Evolutionary conservation across 2,888 invertebrate species (phyloP).

Genomic region (Eupithecia pulchellata): DNA sequence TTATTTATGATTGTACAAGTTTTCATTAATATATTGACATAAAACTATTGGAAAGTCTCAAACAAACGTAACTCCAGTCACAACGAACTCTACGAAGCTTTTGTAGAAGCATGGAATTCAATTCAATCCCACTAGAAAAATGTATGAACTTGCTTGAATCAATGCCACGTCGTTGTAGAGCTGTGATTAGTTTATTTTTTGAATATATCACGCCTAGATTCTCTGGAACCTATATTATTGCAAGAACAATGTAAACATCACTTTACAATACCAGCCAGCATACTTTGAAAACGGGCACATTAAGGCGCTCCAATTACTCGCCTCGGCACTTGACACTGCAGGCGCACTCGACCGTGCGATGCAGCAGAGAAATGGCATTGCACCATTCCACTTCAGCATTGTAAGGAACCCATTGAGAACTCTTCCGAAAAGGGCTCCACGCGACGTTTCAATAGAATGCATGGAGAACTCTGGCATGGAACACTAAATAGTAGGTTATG

Average conservation of each 20-base stretch:
- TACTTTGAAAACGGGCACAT: conserved; percentile 31
- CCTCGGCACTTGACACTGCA: conserved; percentile 48
- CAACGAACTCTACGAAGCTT: too few species aligned
- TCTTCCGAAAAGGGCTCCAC: conserved; percentile 30
- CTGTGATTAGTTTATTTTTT: too few species aligned
- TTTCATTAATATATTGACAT: too few species aligned
- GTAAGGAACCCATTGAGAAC: conserved; percentile 37
- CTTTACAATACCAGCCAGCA: conserved; percentile 21
- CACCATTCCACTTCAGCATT: conserved; percentile 31
- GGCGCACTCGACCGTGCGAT: conserved; percentile 39
- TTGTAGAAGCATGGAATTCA: too few species aligned
- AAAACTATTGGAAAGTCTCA: too few species aligned
- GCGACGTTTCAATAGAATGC: conserved; percentile 23
- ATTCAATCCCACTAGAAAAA: too few species aligned
- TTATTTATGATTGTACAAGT: too few species aligned
- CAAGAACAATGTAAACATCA: neutral
- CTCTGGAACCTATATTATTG: too few species aligned
- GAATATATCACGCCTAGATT: too few species aligned
- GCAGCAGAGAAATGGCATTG: conserved; percentile 31
- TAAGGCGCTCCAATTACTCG: conserved; percentile 46
- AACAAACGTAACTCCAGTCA: too few species aligned
- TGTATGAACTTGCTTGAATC: too few species aligned
- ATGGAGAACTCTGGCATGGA: conserved; percentile 24
- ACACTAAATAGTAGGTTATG: neutral
- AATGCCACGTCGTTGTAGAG: too few species aligned